Percentiles rank a stretch among this genome's conserved stretches.
Conservation (phyloP, 2,888 invertebrate species). For the Anthophora plumipes region DNA sequence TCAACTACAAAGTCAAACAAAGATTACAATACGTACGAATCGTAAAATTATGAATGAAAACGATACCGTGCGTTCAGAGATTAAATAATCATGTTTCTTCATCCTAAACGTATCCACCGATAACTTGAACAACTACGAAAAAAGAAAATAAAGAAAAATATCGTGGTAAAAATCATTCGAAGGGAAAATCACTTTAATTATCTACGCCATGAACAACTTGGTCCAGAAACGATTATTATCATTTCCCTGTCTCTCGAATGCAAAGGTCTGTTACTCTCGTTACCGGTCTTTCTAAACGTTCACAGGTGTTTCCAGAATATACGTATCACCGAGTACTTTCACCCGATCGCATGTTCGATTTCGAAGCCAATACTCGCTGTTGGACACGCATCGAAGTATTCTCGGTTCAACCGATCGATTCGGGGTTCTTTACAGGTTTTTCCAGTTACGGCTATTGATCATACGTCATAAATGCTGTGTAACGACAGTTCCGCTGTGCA, state of each 20-base stretch:
- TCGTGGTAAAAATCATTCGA: background rate
- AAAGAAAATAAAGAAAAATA: too few species aligned
- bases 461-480: conserved; percentile 7
- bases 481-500: conserved; percentile 6
- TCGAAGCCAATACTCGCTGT: conserved; percentile 32
- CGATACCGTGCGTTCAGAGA: too few species aligned
- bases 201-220: background rate
- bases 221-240: conserved; percentile 1
- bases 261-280: conserved; percentile 31
- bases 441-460: conserved; percentile 35
- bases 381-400: conserved; percentile 41
- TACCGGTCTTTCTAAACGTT: conserved; percentile 18
- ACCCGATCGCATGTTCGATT: conserved; percentile 57
- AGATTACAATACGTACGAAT: too few species aligned
- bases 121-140: too few species aligned
- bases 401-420: conserved; percentile 9
- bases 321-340: conserved; percentile 66
- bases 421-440: conserved; percentile 38
- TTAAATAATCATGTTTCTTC: too few species aligned
- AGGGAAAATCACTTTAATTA: conserved; percentile 10
- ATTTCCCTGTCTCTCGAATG: background rate
- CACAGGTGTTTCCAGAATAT: conserved; percentile 48
- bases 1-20: too few species aligned
- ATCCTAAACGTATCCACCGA: too few species aligned
- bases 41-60: too few species aligned